Evolutionary conservation across 92 coral and sea anemone genomes (phyloP), one percentile per base, ranked within the genome.

Genomic region (Phenganax marumi): DNA sequence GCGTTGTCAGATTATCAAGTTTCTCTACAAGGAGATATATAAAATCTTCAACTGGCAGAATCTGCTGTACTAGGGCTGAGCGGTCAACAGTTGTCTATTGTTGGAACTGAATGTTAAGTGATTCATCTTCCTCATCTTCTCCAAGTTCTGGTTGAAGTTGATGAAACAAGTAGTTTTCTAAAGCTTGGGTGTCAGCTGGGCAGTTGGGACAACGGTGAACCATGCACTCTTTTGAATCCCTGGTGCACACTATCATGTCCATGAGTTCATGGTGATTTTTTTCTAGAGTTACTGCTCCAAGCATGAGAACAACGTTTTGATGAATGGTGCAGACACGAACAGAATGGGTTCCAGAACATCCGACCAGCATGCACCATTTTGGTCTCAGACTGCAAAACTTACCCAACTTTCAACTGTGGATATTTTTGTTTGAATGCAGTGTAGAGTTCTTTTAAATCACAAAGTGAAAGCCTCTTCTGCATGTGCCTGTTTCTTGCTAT

Each of bases 331-430:
- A 85, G 16, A 85, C 88, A 85, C 88, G 77, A 85, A 85, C 88
- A 8, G 87, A 84, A 53, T 84, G 87, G 48, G 88, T 85, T 0
- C 85, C 85, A 47, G 85, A 85, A 24, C 85, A 80, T 85, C 75
- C 80, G 51, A 72, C 81, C 85, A 85, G 17, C 8, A 85, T 85
- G 80, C 88, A 85, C 88, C 88, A 85, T 80, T 85, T 85, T 79
- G 81, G 88, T 85, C 77, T 26, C 26, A 84, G 84, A 76, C 77
- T 76, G 84, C 77, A 84, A 84, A 84, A 84, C 76, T 76, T 80
- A 80, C 18, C 81, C 85, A 70, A 80, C 22, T 71, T 79, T 85
- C 62, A 50, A 22, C 17, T 79, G 21, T 8, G 85, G 75, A 61
- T 79, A n/a, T 8, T 79, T 79, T 73, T 85, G 76, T 58, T 79